These are phyloP conservation scores for Bombus cullumanus DNA, from an alignment of 1,140 invertebrate species.

Conservation along the genomic window DNA sequence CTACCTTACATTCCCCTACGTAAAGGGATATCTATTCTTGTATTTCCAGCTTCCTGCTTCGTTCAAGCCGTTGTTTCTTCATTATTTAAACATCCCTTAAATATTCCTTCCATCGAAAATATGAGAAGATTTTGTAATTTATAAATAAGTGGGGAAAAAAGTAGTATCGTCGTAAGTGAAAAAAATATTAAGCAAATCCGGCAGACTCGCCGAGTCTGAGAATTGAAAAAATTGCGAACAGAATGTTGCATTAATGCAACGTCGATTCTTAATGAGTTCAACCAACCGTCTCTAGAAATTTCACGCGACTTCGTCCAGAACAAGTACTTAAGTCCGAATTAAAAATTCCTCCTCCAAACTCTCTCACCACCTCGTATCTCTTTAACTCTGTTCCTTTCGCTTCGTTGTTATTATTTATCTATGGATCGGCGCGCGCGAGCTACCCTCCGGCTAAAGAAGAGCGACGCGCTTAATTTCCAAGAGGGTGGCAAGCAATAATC, in stretches of 20 bases:
- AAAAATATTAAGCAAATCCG: no score
- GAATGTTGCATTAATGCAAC: no score
- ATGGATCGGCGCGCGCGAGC: conserved; percentile 27
- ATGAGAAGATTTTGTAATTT: no score
- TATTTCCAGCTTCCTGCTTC: neutral
- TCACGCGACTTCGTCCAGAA: no score
- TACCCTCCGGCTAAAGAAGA: conserved; percentile 17
- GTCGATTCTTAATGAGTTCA: no score
- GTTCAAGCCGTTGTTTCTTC: no score
- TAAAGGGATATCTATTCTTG: neutral
- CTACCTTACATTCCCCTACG: neutral
- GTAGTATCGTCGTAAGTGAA: no score
- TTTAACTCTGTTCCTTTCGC: conserved; percentile 76
- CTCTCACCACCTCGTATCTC: conserved; percentile 36
- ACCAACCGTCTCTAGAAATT: no score
- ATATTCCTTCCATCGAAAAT: neutral
- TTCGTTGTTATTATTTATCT: conserved; percentile 80
- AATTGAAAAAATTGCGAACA: no score
- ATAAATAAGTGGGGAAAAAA: no score
- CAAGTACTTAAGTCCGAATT: no score
- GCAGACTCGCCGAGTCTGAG: no score
- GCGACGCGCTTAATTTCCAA: conserved; percentile 68
- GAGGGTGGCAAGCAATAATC: conserved; percentile 77
- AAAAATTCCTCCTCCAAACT: neutral
- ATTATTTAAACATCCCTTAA: neutral